These are phyloP conservation scores for Excalfactoria chinensis DNA, from an alignment of 2,113 vertebrate species.

Conservation along the genomic window DNA sequence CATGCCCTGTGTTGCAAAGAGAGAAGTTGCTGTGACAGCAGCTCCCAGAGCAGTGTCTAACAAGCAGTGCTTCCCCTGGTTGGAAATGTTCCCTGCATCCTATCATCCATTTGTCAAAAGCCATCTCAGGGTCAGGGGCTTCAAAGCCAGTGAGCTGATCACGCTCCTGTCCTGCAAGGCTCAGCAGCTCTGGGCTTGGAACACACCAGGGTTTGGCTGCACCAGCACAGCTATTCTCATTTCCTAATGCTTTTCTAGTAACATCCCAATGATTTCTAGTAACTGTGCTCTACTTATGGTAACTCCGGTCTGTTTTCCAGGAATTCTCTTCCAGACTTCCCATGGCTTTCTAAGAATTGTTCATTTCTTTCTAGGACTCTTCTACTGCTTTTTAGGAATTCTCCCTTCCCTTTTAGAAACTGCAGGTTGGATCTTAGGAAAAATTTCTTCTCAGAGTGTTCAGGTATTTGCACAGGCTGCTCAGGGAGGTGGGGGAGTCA, in stretches of 20 bases:
- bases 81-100: conserved; percentile 16
- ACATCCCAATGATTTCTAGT: background rate
- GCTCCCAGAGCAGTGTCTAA: background rate
- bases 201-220: background rate
- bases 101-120: background rate
- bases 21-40: background rate
- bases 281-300: background rate
- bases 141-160: background rate
- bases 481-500: too few relatives aligned
- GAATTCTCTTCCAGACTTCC: background rate
- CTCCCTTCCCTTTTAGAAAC: background rate
- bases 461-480: too few relatives aligned
- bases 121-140: background rate
- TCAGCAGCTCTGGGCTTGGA: background rate
- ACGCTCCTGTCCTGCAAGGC: background rate
- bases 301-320: background rate
- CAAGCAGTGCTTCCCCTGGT: background rate
- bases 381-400: background rate
- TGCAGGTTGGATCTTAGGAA: too few relatives aligned
- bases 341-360: background rate
- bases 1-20: background rate
- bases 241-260: background rate
- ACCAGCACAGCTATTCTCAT: background rate
- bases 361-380: background rate
- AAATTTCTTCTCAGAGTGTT: too few relatives aligned